Conservation (phyloP, 2,113 vertebrate species). For the Seriola rivoliana region DNA sequence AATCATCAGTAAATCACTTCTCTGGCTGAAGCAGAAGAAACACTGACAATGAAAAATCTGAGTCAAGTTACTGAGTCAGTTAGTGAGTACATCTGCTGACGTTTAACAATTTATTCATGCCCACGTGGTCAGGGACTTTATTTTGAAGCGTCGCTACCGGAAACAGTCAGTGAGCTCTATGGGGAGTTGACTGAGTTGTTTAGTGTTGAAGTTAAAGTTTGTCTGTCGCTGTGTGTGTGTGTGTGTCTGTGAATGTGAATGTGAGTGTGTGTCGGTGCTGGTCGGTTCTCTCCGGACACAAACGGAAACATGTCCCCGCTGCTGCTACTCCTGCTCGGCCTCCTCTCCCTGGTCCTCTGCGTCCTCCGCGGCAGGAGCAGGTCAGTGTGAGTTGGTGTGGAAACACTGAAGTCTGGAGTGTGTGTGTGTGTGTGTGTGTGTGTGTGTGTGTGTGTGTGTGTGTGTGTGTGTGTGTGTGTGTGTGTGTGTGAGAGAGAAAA, state of each 20-base stretch:
- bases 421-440: too few relatives aligned
- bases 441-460: neutral
- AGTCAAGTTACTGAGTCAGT: too few relatives aligned
- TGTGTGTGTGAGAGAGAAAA: neutral
- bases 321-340: conserved; percentile 51
- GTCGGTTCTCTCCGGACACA: neutral
- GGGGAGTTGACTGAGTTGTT: neutral
- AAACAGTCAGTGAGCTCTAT: neutral
- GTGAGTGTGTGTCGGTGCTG: neutral
- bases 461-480: neutral
- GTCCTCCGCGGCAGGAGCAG: conserved; percentile 40
- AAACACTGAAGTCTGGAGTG: too few relatives aligned
- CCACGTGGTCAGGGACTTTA: neutral
- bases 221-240: neutral
- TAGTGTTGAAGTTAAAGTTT: neutral
- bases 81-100: too few relatives aligned
- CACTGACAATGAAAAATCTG: too few relatives aligned
- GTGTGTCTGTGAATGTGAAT: neutral
- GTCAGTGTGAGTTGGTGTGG: conserved; percentile 15
- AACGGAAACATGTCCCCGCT: conserved; percentile 13
- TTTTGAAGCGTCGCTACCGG: neutral
- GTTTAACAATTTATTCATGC: too few relatives aligned
- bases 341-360: conserved; percentile 26
- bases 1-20: too few relatives aligned
- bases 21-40: too few relatives aligned